Conservation (phyloP, 2,113 vertebrate genomes). For the Narcine bancroftii region DNA sequence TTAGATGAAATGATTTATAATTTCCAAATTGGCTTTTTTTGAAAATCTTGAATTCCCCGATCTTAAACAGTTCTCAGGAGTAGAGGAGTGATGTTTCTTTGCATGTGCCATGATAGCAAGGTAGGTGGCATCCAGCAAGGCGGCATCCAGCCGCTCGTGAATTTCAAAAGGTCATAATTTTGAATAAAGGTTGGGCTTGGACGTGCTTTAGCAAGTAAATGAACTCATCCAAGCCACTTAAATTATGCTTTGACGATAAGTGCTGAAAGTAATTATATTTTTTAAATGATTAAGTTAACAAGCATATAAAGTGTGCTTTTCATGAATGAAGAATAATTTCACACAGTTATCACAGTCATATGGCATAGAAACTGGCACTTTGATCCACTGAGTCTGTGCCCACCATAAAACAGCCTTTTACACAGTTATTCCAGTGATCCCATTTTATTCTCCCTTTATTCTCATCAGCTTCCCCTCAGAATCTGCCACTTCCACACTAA, state of each 20-base stretch:
- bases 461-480: too few species aligned
- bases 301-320: not conserved
- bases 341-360: too few species aligned
- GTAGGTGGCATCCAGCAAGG: not conserved
- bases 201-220: not conserved
- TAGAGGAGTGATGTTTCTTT: not conserved
- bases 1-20: conserved; percentile 2
- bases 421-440: too few species aligned
- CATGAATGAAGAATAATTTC: not conserved
- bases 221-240: not conserved
- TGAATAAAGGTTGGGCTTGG: not conserved
- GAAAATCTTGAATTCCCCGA: not conserved
- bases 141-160: not conserved
- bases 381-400: too few species aligned
- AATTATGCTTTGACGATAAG: not conserved
- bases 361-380: too few species aligned
- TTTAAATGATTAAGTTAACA: not conserved
- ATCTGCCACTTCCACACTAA: too few species aligned
- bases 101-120: not conserved
- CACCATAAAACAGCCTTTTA: too few species aligned
- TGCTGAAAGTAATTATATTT: not conserved
- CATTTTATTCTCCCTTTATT: too few species aligned
- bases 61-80: not conserved
- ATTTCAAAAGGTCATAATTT: not conserved
- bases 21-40: not conserved